Percentiles rank a stretch among this genome's conserved stretches.
phyloP scores from a whole-genome alignment of 2,113 vertebrate genomes.

The Pipa parva region DNA sequence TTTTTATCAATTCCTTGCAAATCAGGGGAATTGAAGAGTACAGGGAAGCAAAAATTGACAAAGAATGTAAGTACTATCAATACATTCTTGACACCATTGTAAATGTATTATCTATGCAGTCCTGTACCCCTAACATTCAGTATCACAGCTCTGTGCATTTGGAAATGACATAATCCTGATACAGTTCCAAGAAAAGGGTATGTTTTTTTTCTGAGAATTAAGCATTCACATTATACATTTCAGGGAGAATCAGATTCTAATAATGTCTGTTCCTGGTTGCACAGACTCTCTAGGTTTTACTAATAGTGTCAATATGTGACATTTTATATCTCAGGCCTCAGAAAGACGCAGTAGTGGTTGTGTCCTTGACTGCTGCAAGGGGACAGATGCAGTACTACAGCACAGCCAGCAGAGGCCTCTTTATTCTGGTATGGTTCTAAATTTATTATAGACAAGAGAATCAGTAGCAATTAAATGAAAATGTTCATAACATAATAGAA shows the following conservation, averaged over 20 bases:
- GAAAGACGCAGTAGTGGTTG: neutral
- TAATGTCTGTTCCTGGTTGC: neutral
- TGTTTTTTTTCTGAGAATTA: neutral
- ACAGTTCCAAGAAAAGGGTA: neutral
- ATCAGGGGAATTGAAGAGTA: no score
- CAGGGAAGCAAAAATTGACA: no score
- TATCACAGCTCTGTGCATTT: neutral
- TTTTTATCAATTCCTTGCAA: no score
- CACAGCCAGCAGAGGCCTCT: slow-evolving; percentile 16
- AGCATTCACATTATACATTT: neutral
- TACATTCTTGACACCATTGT: neutral
- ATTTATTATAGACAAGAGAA: neutral
- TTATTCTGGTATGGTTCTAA: neutral
- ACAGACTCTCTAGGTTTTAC: neutral
- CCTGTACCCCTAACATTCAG: neutral
- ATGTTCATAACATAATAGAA: no score
- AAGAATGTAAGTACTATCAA: no score
- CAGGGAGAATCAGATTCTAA: neutral
- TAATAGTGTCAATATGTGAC: neutral
- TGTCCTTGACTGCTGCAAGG: slow-evolving; percentile 32
- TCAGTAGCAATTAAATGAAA: no score
- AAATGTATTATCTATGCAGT: neutral
- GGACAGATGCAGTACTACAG: slow-evolving; percentile 11
- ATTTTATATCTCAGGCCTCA: neutral
- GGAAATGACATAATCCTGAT: neutral